phyloP scores from a whole-genome alignment of 2,113 vertebrate species.

The Sprattus sprattus region DNA sequence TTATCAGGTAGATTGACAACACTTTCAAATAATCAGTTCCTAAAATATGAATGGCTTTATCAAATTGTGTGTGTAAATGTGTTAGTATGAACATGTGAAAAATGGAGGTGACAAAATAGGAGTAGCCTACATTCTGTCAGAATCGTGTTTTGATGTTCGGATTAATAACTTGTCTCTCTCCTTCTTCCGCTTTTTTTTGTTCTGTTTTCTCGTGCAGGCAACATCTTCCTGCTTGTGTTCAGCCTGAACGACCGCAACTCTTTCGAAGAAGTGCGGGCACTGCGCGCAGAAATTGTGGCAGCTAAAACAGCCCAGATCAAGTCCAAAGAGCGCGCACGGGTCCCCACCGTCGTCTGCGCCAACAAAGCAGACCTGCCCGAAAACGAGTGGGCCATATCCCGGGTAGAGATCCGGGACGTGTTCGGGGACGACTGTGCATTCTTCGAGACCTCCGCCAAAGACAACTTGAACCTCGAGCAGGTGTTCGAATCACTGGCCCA shows the following conservation, averaged over 20 bases:
- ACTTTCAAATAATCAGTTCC: neutral
- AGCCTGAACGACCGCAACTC: constrained; percentile 71
- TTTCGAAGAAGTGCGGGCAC: constrained; percentile 68
- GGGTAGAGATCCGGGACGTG: constrained; percentile 53
- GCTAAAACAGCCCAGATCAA: constrained; percentile 69
- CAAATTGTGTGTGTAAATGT: neutral
- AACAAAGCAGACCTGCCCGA: constrained; percentile 69
- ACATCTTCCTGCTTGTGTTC: constrained; percentile 75
- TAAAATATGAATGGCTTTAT: neutral
- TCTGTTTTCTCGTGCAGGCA: constrained; percentile 58
- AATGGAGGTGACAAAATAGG: neutral
- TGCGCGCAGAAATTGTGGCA: constrained; percentile 66
- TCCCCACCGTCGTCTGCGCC: constrained; percentile 70
- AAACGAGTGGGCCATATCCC: constrained; percentile 52
- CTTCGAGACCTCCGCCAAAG: constrained; percentile 76
- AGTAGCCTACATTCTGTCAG: neutral
- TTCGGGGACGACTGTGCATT: constrained; percentile 64
- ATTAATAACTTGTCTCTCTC: neutral
- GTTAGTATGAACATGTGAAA: neutral
- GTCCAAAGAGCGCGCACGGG: constrained; percentile 44
- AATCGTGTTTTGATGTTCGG: neutral
- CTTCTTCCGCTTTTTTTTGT: neutral
- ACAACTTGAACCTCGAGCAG: constrained; percentile 68
- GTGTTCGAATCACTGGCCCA: constrained; percentile 70
- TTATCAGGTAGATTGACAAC: too few species aligned